These are phyloP conservation scores for Caenorhabditis tropicalis DNA, from an alignment of 1,140 invertebrate species.

Conservation along the genomic window DNA sequence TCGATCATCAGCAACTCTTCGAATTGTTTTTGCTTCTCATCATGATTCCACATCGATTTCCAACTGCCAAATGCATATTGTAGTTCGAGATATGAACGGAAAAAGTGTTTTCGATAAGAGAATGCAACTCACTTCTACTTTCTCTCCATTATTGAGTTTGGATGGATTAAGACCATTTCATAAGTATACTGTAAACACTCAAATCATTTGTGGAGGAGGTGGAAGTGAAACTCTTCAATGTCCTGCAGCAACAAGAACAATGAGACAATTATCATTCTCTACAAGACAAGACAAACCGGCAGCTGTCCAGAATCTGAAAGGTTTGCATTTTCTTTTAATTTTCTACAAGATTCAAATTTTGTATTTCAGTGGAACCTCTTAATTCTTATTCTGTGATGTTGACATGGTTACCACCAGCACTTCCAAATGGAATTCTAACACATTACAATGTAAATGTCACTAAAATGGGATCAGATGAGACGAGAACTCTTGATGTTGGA, in stretches of 20 bases:
- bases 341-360: not conserved
- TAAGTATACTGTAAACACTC: constrained; percentile 65
- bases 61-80: constrained; percentile 48
- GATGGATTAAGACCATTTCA: constrained; percentile 63
- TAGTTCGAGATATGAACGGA: constrained; percentile 53
- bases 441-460: constrained; percentile 59
- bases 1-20: constrained; percentile 55
- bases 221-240: constrained; percentile 46
- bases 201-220: constrained; percentile 59
- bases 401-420: constrained; percentile 60
- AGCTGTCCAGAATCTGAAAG: constrained; percentile 59
- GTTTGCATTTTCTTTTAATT: not conserved
- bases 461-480: constrained; percentile 50
- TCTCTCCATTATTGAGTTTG: constrained; percentile 50
- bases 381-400: constrained; percentile 69
- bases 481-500: constrained; percentile 62
- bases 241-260: constrained; percentile 59
- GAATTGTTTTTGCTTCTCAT: constrained; percentile 8
- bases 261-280: constrained; percentile 57
- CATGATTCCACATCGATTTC: constrained; percentile 36
- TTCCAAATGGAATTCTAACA: constrained; percentile 65
- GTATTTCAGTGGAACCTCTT: constrained; percentile 52
- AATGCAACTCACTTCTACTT: constrained; percentile 18
- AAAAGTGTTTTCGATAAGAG: constrained; percentile 54
- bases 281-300: constrained; percentile 62